A percentile compares a stretch with the other conserved stretches of the same genome.
phyloP scores from a whole-genome alignment of 2,797 vertebrate genomes.

The Nothura maculosa region DNA sequence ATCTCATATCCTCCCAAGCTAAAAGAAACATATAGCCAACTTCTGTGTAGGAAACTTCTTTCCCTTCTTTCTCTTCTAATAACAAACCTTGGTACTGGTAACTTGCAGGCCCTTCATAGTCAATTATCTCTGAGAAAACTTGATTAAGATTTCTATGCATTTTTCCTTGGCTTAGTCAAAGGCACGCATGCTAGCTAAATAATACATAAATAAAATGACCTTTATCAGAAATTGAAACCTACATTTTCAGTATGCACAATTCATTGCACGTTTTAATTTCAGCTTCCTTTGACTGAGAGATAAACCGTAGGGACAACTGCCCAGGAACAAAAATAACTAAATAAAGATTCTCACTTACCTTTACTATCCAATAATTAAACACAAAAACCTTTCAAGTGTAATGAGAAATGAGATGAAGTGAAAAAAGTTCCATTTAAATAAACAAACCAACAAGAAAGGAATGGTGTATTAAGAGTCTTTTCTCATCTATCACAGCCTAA shows the following conservation, averaged over 20 bases:
- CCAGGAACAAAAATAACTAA: slow-evolving; percentile 4
- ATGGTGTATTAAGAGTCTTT: not conserved
- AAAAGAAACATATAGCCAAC: not conserved
- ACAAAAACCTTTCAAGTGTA: slow-evolving; percentile 6
- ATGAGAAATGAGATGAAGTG: slow-evolving; percentile 18
- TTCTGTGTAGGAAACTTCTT: not conserved
- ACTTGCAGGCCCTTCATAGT: not conserved
- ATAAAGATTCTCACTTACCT: not conserved
- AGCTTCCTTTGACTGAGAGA: slow-evolving; percentile 14
- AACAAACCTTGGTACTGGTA: not conserved
- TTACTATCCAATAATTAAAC: slow-evolving; percentile 26
- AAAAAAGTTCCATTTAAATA: slow-evolving; percentile 38
- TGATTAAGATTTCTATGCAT: not conserved
- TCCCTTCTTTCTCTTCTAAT: not conserved
- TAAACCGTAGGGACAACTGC: slow-evolving; percentile 39
- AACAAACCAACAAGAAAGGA: not conserved
- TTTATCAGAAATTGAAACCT: slow-evolving; percentile 4
- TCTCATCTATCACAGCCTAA: slow-evolving; percentile 49
- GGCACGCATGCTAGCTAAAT: not conserved
- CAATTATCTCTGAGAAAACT: slow-evolving; percentile 7
- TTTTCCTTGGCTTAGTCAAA: not conserved
- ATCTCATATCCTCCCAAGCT: not conserved
- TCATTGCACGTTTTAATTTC: not conserved
- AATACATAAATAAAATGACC: not conserved
- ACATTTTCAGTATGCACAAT: not conserved